A percentile compares a stretch with the other conserved stretches of the same genome.
These are phyloP conservation scores for Canis aureus DNA, from an alignment of 2,113 vertebrate genomes.

Conservation along the genomic window DNA sequence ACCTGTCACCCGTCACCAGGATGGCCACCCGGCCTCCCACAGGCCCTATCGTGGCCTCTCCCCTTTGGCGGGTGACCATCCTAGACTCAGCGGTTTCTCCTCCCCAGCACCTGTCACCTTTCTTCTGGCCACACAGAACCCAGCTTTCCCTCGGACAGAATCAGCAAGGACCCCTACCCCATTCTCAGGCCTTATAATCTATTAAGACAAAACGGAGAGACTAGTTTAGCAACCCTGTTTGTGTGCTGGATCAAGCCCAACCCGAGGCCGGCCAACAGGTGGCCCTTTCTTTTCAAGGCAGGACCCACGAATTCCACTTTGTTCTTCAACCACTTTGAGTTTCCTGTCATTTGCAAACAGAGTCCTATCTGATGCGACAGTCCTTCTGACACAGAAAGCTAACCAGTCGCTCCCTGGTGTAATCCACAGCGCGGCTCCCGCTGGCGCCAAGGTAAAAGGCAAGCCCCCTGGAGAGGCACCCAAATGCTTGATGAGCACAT, in stretches of 20 bases:
- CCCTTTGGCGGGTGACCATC: neutral
- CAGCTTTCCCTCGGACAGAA: neutral
- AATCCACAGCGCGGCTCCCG: neutral
- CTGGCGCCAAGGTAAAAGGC: neutral
- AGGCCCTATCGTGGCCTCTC: neutral
- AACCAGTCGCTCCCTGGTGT: fast-evolving
- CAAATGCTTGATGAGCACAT: neutral
- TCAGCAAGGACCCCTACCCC: neutral
- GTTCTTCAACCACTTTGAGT: neutral
- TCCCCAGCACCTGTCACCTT: neutral
- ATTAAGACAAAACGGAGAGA: too few relatives aligned
- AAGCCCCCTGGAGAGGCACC: neutral
- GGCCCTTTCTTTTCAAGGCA: neutral
- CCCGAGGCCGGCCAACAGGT: neutral
- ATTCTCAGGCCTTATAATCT: fast-evolving
- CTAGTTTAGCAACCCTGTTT: fast-evolving
- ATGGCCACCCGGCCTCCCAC: fast-evolving
- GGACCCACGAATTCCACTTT: neutral
- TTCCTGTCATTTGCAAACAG: neutral
- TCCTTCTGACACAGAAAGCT: neutral
- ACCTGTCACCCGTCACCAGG: neutral
- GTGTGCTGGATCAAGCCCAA: conserved; percentile 5
- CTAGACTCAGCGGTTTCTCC: neutral
- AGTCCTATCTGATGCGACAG: neutral
- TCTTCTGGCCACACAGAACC: neutral